Percentiles rank a stretch among this genome's conserved stretches.
Evolutionary conservation across 2,113 vertebrate genomes (phyloP).

Genomic region (Alligator mississippiensis): DNA sequence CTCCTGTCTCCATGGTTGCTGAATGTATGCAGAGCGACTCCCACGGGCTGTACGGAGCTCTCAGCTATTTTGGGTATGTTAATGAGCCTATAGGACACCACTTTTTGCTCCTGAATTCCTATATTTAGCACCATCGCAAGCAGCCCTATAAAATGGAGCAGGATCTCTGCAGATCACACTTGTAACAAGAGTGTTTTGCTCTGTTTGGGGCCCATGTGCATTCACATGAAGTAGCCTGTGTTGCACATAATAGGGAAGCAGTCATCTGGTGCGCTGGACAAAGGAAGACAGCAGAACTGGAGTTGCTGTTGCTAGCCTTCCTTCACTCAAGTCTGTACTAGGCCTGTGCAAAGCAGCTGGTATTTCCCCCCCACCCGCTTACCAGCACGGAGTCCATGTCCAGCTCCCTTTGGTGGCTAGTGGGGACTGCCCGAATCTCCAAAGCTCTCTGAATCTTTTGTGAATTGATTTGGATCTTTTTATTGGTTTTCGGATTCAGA

Average conservation of each 20-base stretch:
- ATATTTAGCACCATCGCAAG: neutral
- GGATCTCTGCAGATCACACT: neutral
- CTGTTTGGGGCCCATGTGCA: neutral
- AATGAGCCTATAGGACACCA: neutral
- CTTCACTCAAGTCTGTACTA: rapidly evolving
- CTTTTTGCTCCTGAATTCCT: neutral
- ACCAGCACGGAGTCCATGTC: too few species aligned
- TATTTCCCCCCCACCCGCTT: rapidly evolving
- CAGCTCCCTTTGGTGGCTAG: too few species aligned
- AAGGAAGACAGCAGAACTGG: neutral
- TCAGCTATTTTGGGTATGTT: neutral
- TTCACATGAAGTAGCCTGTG: rapidly evolving
- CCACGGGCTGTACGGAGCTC: neutral
- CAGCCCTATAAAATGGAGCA: neutral
- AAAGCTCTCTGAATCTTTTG: too few species aligned
- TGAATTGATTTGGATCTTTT: too few species aligned
- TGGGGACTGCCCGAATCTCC: too few species aligned
- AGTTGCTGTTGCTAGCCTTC: neutral
- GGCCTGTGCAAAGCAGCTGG: rapidly evolving
- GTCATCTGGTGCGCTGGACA: rapidly evolving
- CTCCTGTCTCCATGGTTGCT: neutral
- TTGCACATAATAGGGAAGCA: neutral
- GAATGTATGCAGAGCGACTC: rapidly evolving
- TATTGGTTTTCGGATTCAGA: too few species aligned
- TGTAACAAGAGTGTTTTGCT: neutral